Conservation (phyloP, 2,797 vertebrate species). For the Catostomus latipinnis region DNA sequence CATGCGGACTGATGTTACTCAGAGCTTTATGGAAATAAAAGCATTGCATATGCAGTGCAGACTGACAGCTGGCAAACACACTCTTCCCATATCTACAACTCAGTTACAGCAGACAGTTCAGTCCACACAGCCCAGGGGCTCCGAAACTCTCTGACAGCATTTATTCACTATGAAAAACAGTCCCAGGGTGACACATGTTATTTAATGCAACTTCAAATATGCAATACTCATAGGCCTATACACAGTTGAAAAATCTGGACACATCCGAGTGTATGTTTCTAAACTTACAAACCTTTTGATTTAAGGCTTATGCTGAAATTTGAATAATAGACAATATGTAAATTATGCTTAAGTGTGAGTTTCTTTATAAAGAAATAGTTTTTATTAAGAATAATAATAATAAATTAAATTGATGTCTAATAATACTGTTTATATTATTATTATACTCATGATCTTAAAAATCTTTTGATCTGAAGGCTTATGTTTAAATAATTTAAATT, state of each 20-base stretch:
- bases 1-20: slow-evolving; percentile 26
- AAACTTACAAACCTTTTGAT: too few species aligned
- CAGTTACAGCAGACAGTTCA: slow-evolving; percentile 70
- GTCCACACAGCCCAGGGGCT: slow-evolving; percentile 65
- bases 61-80: slow-evolving; percentile 72
- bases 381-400: too few species aligned
- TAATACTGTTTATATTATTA: too few species aligned
- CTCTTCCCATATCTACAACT: slow-evolving; percentile 61
- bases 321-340: too few species aligned
- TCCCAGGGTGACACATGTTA: background rate
- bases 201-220: background rate
- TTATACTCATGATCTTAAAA: too few species aligned
- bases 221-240: background rate
- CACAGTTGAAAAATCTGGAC: background rate
- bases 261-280: too few species aligned
- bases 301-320: too few species aligned
- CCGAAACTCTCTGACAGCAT: slow-evolving; percentile 29
- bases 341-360: too few species aligned
- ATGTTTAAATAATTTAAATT: too few species aligned
- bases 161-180: slow-evolving; percentile 24
- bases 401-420: too few species aligned
- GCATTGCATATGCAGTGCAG: slow-evolving; percentile 58
- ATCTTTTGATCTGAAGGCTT: too few species aligned
- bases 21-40: slow-evolving; percentile 24
- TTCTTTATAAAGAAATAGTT: too few species aligned